Conservation (phyloP, 2,113 vertebrate genomes). For the Halichoeres trimaculatus region DNA sequence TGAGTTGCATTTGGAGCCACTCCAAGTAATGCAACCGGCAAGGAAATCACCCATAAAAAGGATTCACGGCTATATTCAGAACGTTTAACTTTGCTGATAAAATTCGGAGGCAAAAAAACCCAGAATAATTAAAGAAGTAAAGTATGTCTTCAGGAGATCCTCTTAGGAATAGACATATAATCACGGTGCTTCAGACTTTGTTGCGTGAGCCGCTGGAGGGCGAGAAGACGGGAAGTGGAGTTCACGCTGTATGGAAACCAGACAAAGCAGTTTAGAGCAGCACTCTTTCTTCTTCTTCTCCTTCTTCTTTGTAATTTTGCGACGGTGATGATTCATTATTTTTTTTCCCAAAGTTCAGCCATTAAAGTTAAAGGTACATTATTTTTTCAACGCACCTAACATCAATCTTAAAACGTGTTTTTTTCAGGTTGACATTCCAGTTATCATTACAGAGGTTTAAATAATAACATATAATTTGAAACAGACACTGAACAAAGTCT, state of each 20-base stretch:
- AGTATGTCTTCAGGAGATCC: background rate
- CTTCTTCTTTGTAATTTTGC: too few species aligned
- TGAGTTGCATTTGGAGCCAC: background rate
- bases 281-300: too few species aligned
- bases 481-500: too few species aligned
- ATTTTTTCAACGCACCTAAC: background rate
- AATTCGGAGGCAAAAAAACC: background rate
- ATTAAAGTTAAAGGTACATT: background rate
- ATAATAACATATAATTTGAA: too few species aligned
- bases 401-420: background rate
- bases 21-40: background rate
- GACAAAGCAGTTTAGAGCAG: background rate
- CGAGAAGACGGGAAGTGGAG: background rate
- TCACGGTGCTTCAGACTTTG: background rate
- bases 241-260: background rate
- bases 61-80: background rate
- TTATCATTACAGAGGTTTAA: too few species aligned
- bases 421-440: background rate
- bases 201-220: background rate
- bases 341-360: background rate
- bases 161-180: background rate
- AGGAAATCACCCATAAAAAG: background rate
- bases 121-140: background rate
- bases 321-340: too few species aligned
- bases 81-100: background rate